phyloP scores from a whole-genome alignment of 2,797 vertebrate genomes.

The Mycteria americana region DNA sequence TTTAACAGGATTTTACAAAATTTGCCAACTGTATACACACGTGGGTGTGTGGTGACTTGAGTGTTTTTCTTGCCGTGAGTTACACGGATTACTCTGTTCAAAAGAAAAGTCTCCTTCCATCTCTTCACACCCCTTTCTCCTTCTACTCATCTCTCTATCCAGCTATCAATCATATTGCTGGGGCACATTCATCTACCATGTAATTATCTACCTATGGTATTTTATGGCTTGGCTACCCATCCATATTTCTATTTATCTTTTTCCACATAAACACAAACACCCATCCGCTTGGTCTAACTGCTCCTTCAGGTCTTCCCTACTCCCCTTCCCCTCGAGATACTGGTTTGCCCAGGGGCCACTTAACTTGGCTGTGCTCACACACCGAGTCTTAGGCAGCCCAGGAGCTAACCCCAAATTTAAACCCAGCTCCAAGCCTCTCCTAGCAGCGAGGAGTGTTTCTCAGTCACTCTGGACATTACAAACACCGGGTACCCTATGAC shows the following conservation, averaged over 20 bases:
- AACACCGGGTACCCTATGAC: not conserved
- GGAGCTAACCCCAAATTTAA: not conserved
- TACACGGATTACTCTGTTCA: not conserved
- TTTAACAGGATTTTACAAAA: constrained; percentile 45
- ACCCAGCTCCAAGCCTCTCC: not conserved
- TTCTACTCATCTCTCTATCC: not conserved
- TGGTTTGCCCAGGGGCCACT: not conserved
- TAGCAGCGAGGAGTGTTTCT: not conserved
- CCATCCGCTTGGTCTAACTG: not conserved
- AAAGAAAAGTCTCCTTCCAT: not conserved
- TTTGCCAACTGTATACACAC: constrained; percentile 55
- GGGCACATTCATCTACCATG: not conserved
- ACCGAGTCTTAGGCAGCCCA: not conserved
- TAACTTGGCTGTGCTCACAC: not conserved
- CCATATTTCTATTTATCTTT: not conserved
- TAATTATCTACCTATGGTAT: not conserved
- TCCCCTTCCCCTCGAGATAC: not conserved
- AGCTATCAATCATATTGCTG: not conserved
- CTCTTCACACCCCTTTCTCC: not conserved
- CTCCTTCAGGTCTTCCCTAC: not conserved
- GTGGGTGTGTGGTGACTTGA: constrained; percentile 51
- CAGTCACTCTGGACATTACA: not conserved
- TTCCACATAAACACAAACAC: not conserved
- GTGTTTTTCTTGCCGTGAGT: constrained; percentile 36
- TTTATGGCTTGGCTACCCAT: not conserved